Evolutionary conservation across 2,797 vertebrate genomes (phyloP).

Genomic region (Momotus momota): DNA sequence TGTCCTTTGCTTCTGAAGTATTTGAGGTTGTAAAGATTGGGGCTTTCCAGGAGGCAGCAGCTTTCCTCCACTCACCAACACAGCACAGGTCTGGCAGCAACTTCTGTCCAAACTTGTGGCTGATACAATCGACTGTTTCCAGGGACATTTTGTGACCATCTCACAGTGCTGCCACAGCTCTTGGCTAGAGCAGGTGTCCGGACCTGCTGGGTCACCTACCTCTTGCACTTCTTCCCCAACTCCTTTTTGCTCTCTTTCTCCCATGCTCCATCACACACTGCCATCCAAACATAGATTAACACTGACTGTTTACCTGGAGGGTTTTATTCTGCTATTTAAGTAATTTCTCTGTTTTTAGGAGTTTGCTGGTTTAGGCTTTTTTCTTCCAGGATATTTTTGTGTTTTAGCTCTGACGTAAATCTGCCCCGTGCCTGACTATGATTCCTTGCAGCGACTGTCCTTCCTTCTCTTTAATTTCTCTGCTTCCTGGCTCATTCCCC

Average conservation of each 20-base stretch:
- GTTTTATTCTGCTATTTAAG: neutral
- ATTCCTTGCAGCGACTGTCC: neutral
- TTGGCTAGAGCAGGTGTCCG: neutral
- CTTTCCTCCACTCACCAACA: neutral
- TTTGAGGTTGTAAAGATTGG: neutral
- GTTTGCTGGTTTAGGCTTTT: neutral
- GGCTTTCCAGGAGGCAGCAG: neutral
- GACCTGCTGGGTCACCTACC: neutral
- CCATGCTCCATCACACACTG: neutral
- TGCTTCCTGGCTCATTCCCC: neutral
- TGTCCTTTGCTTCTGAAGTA: neutral
- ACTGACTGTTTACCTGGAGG: neutral
- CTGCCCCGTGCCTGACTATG: neutral
- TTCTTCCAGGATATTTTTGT: neutral
- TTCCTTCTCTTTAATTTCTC: neutral
- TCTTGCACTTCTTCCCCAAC: neutral
- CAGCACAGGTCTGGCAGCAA: neutral
- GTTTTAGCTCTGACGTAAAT: neutral
- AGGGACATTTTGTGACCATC: neutral
- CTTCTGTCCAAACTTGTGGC: fast-evolving
- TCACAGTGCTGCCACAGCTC: fast-evolving
- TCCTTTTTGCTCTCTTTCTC: neutral
- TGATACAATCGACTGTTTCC: neutral
- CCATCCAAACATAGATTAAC: neutral
- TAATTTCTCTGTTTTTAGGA: neutral